phyloP scores from a whole-genome alignment of 2,113 vertebrate species.

The Myotis lucifugus region DNA sequence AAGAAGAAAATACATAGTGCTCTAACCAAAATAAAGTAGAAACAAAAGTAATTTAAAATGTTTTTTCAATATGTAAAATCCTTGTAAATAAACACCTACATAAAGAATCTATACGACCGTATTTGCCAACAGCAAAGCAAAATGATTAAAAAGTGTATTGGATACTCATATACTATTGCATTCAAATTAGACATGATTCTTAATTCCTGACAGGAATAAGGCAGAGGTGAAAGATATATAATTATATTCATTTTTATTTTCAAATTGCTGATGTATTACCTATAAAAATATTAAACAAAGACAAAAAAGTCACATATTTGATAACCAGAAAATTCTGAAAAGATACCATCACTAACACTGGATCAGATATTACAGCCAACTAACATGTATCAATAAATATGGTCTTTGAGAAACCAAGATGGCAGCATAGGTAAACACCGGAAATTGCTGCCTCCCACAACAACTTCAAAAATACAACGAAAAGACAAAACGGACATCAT shows the following conservation, averaged over 20 bases:
- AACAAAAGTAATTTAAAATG: conserved; percentile 12
- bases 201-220: neutral
- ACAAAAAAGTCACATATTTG: neutral
- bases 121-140: neutral
- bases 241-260: neutral
- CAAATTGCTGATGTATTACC: neutral
- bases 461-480: no score
- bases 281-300: conserved; percentile 6
- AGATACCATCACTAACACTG: neutral
- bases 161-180: neutral
- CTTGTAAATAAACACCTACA: neutral
- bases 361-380: neutral
- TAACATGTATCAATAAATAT: neutral
- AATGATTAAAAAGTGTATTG: neutral
- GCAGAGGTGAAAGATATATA: neutral
- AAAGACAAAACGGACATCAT: no score
- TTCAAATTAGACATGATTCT: conserved; percentile 9
- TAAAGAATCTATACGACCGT: neutral
- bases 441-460: no score
- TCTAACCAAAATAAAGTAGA: neutral
- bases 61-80: neutral
- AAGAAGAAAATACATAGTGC: neutral
- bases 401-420: neutral
- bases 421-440: no score
- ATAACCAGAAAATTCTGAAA: neutral